These are phyloP conservation scores for Neosilurus mollespiculum DNA, from an alignment of 2,797 vertebrate genomes.

Conservation along the genomic window DNA sequence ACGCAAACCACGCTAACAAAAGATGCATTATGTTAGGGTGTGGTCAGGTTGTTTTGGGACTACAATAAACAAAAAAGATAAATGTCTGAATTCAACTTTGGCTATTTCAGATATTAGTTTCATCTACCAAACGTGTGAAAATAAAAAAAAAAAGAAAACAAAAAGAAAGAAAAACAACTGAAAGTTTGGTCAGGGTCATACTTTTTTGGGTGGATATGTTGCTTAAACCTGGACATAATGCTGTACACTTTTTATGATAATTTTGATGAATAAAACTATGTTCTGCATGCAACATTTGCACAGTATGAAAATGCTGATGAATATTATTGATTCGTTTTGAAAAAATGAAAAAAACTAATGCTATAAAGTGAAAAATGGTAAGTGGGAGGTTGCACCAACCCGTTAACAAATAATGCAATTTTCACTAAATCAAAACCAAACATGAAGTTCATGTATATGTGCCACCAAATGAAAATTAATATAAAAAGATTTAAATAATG, in stretches of 20 bases:
- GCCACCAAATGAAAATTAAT: neutral
- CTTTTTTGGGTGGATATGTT: neutral
- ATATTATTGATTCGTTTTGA: neutral
- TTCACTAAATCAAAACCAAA: neutral
- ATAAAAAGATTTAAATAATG: neutral
- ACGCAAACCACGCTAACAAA: slow-evolving; percentile 13
- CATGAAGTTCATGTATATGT: too few relatives aligned
- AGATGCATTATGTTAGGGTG: slow-evolving; percentile 8
- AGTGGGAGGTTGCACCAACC: neutral
- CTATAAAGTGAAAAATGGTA: neutral
- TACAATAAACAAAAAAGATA: neutral
- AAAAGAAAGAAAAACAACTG: neutral
- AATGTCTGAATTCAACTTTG: neutral
- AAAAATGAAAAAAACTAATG: neutral
- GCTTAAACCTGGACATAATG: neutral
- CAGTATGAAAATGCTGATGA: neutral
- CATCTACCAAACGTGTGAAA: neutral
- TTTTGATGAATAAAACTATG: neutral
- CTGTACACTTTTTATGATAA: neutral
- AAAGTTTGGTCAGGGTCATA: neutral
- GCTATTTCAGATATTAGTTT: neutral
- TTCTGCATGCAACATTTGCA: neutral
- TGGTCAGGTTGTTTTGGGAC: slow-evolving; percentile 11
- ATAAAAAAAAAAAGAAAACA: neutral
- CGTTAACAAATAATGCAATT: neutral